phyloP scores from a whole-genome alignment of 2,797 vertebrate species.

The Leptatherina wallacei region DNA sequence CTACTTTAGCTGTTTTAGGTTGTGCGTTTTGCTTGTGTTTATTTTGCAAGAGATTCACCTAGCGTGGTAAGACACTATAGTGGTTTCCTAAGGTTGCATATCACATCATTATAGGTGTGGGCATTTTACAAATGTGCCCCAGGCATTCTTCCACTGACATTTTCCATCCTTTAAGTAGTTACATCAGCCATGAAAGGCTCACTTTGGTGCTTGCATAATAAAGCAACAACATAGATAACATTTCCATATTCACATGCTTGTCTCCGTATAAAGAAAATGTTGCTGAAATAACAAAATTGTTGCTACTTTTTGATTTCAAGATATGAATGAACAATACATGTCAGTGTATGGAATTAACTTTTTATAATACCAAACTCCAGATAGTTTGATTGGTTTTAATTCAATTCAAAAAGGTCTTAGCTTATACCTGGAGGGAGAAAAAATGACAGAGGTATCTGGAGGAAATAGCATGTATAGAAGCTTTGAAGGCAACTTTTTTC shows the following conservation, averaged over 20 bases:
- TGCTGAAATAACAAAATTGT: background rate
- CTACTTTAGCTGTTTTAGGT: background rate
- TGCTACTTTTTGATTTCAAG: background rate
- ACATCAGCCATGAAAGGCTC: slow-evolving; percentile 23
- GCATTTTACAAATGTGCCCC: slow-evolving; percentile 35
- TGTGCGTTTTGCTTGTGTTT: background rate
- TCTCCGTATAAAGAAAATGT: background rate
- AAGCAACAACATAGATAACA: slow-evolving; percentile 26
- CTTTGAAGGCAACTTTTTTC: background rate
- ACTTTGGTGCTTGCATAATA: slow-evolving; percentile 22
- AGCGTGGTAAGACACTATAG: background rate
- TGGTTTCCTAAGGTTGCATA: background rate
- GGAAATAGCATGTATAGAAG: background rate
- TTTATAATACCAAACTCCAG: background rate
- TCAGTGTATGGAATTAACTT: background rate
- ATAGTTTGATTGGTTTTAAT: background rate
- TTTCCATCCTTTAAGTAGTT: slow-evolving; percentile 22
- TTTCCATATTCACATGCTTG: slow-evolving; percentile 1
- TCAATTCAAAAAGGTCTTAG: background rate
- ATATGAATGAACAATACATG: background rate
- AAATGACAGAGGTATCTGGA: background rate
- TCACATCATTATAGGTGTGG: background rate
- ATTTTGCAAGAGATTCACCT: background rate
- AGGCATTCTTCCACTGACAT: slow-evolving; percentile 23
- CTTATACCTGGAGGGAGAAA: background rate